Percentiles rank a stretch among this genome's conserved stretches.
These are phyloP conservation scores for Rhadina sibilatrix DNA, from an alignment of 2,113 vertebrate genomes.

Conservation along the genomic window DNA sequence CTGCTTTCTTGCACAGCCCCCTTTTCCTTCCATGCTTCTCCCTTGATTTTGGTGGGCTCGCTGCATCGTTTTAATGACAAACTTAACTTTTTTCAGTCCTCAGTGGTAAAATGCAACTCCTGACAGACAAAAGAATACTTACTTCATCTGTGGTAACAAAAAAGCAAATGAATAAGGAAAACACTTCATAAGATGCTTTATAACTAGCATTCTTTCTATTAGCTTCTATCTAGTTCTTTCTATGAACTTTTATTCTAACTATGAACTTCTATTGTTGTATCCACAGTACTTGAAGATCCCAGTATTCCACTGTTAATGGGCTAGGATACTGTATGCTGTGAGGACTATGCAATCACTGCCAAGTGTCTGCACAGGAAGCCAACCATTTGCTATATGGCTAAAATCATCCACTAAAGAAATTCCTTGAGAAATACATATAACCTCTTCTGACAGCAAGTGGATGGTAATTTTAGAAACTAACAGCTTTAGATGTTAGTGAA, in stretches of 20 bases:
- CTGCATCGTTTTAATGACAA: not conserved
- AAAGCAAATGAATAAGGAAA: not conserved
- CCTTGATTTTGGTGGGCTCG: not conserved
- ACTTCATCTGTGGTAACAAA: not conserved
- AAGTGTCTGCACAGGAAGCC: conserved; percentile 2
- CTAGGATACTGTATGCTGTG: not conserved
- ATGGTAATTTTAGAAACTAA: conserved; percentile 40
- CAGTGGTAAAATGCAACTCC: not conserved
- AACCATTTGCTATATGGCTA: conserved; percentile 19
- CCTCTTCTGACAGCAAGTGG: conserved; percentile 21
- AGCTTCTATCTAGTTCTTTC: not conserved
- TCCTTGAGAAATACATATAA: conserved; percentile 31
- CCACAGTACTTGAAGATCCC: not conserved
- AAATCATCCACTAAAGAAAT: conserved; percentile 20
- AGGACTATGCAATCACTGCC: not conserved
- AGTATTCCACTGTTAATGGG: not conserved
- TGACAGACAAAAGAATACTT: not conserved
- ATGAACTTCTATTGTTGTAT: not conserved
- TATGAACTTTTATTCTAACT: not conserved
- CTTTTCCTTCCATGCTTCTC: not conserved
- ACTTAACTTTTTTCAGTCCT: not conserved
- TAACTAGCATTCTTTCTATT: not conserved
- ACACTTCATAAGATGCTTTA: not conserved
- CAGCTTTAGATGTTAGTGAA: conserved; percentile 38
- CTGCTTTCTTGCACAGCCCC: not conserved